These are phyloP conservation scores for Oxyteleia sp. DNA, from an alignment of 2,888 invertebrate species.

Conservation along the genomic window DNA sequence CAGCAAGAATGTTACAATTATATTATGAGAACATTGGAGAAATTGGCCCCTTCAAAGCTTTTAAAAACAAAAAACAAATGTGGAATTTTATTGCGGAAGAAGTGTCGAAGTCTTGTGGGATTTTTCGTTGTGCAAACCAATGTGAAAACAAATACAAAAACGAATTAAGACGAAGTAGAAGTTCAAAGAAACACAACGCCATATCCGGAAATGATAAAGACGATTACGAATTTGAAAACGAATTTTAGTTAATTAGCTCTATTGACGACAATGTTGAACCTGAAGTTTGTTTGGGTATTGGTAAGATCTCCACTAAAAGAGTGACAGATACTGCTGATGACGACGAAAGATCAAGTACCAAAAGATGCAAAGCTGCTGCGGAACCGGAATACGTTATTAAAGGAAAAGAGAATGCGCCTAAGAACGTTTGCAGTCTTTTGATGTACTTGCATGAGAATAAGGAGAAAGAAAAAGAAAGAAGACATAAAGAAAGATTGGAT, in stretches of 20 bases:
- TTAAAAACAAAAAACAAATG: too few species aligned
- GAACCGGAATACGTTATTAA: too few species aligned
- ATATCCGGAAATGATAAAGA: not conserved
- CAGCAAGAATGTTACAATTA: too few species aligned
- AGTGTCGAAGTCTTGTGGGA: too few species aligned
- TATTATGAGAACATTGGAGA: too few species aligned
- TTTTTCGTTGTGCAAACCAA: too few species aligned
- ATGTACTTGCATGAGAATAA: not conserved
- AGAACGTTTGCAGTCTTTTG: not conserved
- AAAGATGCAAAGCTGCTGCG: too few species aligned
- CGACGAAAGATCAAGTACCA: not conserved
- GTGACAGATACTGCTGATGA: not conserved
- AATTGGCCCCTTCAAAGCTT: too few species aligned
- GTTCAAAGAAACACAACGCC: not conserved
- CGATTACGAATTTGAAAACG: not conserved
- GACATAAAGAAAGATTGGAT: not conserved
- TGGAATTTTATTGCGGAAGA: too few species aligned
- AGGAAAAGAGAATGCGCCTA: not conserved
- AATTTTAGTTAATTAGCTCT: not conserved
- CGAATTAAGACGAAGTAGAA: not conserved
- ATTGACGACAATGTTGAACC: not conserved
- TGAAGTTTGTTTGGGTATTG: not conserved
- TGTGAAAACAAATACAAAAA: slow-evolving; percentile 2
- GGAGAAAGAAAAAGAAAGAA: not conserved
- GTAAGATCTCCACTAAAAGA: not conserved